phyloP scores from a whole-genome alignment of 2,113 vertebrate species.

The Entelurus aequoreus region DNA sequence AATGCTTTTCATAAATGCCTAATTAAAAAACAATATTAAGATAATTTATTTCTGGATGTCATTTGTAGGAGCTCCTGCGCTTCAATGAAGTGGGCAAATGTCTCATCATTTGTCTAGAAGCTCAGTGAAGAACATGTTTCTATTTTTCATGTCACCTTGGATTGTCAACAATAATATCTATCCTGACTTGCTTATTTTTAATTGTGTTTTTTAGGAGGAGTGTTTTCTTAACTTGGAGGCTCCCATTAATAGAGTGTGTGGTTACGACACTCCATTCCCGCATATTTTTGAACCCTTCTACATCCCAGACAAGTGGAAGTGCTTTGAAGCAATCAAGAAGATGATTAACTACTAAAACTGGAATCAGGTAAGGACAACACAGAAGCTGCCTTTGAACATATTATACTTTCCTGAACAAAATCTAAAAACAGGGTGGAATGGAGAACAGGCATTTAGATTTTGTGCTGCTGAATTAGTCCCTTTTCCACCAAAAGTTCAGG shows the following conservation, averaged over 20 bases:
- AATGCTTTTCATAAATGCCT: no score
- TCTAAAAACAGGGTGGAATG: no score
- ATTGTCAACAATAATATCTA: not conserved
- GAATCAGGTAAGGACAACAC: constrained; percentile 34
- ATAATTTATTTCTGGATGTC: not conserved
- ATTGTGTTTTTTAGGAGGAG: constrained; percentile 79
- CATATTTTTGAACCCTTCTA: constrained; percentile 98
- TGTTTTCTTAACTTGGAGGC: constrained; percentile 97
- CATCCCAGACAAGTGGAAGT: constrained; percentile 99
- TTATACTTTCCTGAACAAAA: no score
- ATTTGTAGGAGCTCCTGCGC: not conserved
- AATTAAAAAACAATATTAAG: no score
- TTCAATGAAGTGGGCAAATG: not conserved
- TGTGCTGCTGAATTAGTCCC: no score
- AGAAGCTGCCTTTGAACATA: not conserved
- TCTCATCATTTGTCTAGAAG: not conserved
- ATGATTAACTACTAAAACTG: constrained; percentile 91
- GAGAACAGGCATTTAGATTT: no score
- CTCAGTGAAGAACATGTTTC: not conserved
- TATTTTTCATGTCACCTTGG: not conserved
- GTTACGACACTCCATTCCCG: constrained; percentile 96
- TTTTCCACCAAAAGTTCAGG: no score
- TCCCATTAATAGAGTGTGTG: constrained; percentile 91
- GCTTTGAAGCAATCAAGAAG: constrained; percentile 88
- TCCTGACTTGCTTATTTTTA: constrained; percentile 5